These are phyloP conservation scores for Andricus curvator DNA, from an alignment of 2,888 invertebrate genomes.

Conservation along the genomic window DNA sequence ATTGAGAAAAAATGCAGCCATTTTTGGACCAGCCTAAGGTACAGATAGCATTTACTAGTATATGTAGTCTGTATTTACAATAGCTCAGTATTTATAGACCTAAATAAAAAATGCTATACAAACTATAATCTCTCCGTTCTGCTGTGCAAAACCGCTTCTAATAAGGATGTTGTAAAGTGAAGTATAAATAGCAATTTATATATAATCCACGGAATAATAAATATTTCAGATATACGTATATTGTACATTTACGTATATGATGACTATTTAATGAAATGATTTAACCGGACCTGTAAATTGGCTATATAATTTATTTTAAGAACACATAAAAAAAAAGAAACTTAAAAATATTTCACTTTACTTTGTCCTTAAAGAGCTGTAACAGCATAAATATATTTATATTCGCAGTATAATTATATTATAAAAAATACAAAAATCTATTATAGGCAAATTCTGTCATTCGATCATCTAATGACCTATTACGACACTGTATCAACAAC, in stretches of 20 bases:
- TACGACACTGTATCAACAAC: neutral
- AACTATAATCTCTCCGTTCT: neutral
- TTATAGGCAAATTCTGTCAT: neutral
- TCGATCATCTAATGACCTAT: too few relatives aligned
- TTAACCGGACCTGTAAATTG: too few relatives aligned
- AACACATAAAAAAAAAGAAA: neutral
- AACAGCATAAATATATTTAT: neutral
- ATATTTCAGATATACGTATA: neutral
- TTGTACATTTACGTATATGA: neutral
- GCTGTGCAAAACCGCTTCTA: constrained; percentile 1
- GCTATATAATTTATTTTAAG: neutral
- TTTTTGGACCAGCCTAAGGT: neutral
- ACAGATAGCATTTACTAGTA: neutral
- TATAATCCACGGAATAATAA: neutral
- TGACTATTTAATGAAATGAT: too few relatives aligned
- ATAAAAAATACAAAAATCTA: constrained; percentile 2
- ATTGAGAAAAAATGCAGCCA: neutral
- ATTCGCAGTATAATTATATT: neutral
- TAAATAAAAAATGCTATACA: constrained; percentile 3
- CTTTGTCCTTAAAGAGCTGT: neutral
- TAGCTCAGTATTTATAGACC: neutral
- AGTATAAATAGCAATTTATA: neutral
- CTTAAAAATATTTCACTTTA: neutral
- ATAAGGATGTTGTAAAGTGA: neutral
- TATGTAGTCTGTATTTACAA: neutral